A percentile compares a stretch with the other conserved stretches of the same genome.
phyloP scores from a whole-genome alignment of 2,797 vertebrate genomes.

The Acomys russatus region DNA sequence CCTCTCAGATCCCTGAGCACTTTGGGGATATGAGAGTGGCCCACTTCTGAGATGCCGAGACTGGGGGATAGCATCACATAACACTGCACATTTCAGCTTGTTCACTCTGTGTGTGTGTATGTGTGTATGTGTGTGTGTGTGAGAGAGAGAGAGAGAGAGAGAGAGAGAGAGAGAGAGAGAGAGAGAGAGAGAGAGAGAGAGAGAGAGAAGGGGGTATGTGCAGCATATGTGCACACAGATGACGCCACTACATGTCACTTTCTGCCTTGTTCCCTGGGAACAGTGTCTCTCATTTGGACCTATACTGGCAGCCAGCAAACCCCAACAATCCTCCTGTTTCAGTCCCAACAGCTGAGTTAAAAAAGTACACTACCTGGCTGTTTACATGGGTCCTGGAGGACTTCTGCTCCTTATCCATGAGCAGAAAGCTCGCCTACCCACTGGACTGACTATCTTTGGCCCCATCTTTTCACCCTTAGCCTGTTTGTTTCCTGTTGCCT shows the following conservation, averaged over 20 bases:
- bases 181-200: too few species aligned
- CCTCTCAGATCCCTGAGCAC: background rate
- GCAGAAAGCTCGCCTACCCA: background rate
- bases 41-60: background rate
- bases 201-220: too few species aligned
- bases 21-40: background rate
- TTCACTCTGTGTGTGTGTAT: background rate
- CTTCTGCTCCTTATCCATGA: background rate
- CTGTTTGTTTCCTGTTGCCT: background rate
- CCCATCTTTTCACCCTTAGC: background rate
- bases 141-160: too few species aligned
- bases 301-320: background rate
- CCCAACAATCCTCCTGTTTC: background rate
- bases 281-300: background rate
- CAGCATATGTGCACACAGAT: background rate
- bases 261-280: background rate
- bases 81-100: background rate
- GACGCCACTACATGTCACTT: background rate
- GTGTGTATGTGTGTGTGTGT: background rate
- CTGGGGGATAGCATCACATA: conserved; percentile 17
- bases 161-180: too few species aligned
- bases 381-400: too few species aligned
- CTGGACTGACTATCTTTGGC: too few species aligned
- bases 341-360: background rate
- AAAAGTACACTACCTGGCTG: background rate